Percentiles rank a stretch among this genome's conserved stretches.
Evolutionary conservation across 2,113 vertebrate species (phyloP).

Genomic region (Notiomystis cincta): DNA sequence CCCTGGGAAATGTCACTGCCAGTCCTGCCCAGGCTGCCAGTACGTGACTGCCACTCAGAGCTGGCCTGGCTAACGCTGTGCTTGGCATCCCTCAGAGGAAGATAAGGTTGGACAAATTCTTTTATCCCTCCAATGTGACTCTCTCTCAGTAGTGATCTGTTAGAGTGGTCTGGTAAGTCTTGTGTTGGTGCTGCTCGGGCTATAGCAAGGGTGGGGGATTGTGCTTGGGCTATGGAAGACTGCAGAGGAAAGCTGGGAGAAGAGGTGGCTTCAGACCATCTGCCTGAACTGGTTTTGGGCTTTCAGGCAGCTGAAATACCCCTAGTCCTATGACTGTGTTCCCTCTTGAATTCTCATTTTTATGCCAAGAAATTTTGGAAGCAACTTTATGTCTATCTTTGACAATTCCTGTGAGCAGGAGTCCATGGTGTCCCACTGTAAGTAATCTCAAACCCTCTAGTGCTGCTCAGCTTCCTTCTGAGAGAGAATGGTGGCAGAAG

Average conservation of each 20-base stretch:
- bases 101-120: neutral
- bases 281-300: neutral
- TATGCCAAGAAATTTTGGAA: neutral
- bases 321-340: neutral
- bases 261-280: neutral
- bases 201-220: neutral
- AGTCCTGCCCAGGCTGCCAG: neutral
- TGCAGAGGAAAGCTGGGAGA: neutral
- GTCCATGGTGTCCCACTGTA: neutral
- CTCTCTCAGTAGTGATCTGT: neutral
- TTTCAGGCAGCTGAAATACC: neutral
- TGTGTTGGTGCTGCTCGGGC: neutral
- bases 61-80: neutral
- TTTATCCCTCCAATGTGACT: neutral
- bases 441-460: neutral
- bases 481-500: neutral
- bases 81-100: neutral
- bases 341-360: neutral
- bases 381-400: neutral
- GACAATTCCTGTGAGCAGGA: neutral
- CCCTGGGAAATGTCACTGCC: conserved; percentile 11
- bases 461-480: neutral
- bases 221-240: neutral
- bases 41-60: neutral
- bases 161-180: neutral